Evolutionary conservation across 2,797 vertebrate species (phyloP), one percentile per base, ranked within the genome.

Genomic region (Chaenodraco wilsoni): DNA sequence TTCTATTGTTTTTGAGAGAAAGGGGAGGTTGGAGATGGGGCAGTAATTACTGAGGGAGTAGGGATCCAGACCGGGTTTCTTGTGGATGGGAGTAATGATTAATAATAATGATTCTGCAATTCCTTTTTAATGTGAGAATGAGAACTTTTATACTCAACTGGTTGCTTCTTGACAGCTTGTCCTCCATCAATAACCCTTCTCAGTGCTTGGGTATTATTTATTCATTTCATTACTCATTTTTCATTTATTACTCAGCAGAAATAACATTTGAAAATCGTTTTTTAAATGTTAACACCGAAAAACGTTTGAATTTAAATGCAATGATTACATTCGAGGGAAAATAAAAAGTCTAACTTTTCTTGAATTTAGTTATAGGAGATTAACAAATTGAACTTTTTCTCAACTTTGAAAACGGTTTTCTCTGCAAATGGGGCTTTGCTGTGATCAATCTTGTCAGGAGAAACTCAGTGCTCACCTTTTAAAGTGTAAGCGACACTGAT

Each of bases 401-500:
- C 56, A 37, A 9, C 33, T 21, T 21, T 51, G 2, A 21, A 50
- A 0, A 3, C 2, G 16, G 4, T 21, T 2, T 51, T 52, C 21
- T 37, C 6, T 9, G 33, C 33, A 37, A 37, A 37, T 8, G 33
- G 33, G 33, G 33, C 33, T 37, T 37, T 37, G 8, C 33, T 41
- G 9, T 65, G 44, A 14, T 37, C 33, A 37, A 31, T 55, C 45
- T 46, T 45, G 40, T 31, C 41, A 41, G 51, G 16, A n/a, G 21
- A 1, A 49, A 50, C 0, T 23, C 13, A 13, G 41, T 19, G 17
- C 3, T 61, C 11, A 44, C 23, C 8, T 37, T 16, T 58, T 45
- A 16, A 9, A 65, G 16, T 60, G 33, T 56, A 50, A 61, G 19
- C 40, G 49, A 60, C 59, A 45, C 48, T 45, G 7, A 56, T 58